Percentiles rank a stretch among this genome's conserved stretches.
Evolutionary conservation across 2,888 invertebrate species (phyloP).

Genomic region (Aleiodes alternator): DNA sequence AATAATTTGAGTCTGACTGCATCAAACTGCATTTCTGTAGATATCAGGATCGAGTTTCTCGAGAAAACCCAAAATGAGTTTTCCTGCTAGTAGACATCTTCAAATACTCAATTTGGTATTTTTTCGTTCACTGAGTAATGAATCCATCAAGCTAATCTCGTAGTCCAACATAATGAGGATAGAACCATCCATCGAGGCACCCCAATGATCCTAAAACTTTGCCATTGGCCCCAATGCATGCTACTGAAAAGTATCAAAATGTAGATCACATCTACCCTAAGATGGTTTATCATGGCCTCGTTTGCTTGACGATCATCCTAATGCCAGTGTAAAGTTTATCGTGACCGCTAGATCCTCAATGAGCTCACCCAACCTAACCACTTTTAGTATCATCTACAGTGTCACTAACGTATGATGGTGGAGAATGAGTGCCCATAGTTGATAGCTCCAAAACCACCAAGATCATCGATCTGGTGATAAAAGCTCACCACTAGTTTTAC

Average conservation of each 20-base stretch:
- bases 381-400: slow-evolving; percentile 32
- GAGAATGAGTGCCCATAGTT: neutral
- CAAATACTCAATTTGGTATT: too few relatives aligned
- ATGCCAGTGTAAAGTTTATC: slow-evolving; percentile 56
- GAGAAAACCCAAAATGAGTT: too few relatives aligned
- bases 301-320: slow-evolving; percentile 48
- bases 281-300: slow-evolving; percentile 48
- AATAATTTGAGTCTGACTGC: too few relatives aligned
- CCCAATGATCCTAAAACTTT: too few relatives aligned
- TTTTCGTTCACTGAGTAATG: too few relatives aligned
- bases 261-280: slow-evolving; percentile 49
- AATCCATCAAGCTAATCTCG: too few relatives aligned
- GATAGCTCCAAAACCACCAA: slow-evolving; percentile 52
- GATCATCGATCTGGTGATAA: slow-evolving; percentile 51
- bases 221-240: too few relatives aligned
- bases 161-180: too few relatives aligned
- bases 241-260: slow-evolving; percentile 38
- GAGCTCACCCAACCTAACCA: slow-evolving; percentile 53
- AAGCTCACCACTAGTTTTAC: slow-evolving; percentile 37
- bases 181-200: too few relatives aligned
- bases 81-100: too few relatives aligned
- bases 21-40: too few relatives aligned
- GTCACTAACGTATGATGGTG: slow-evolving; percentile 41
- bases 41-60: too few relatives aligned
- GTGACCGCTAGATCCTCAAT: slow-evolving; percentile 48